Evolutionary conservation across 2,797 vertebrate species (phyloP).

Genomic region (Myotis daubentonii): DNA sequence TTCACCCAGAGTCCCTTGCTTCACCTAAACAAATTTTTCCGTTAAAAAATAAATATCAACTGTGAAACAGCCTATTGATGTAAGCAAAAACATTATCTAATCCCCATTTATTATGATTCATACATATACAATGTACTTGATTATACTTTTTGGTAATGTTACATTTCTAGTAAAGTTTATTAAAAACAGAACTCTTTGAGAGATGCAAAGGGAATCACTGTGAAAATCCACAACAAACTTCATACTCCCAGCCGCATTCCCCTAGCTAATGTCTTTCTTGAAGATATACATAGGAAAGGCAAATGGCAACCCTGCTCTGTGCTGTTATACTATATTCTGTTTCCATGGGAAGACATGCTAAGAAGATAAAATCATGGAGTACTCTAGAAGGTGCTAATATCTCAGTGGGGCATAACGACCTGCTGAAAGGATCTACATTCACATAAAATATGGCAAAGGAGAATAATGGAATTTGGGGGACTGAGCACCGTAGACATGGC

Average conservation of each 20-base stretch:
- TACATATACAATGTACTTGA: conserved; percentile 72
- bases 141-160: conserved; percentile 75
- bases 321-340: conserved; percentile 75
- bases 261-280: conserved; percentile 65
- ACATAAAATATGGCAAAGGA: conserved; percentile 54
- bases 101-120: conserved; percentile 75
- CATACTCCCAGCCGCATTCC: conserved; percentile 28
- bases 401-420: conserved; percentile 74
- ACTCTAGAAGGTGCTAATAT: conserved; percentile 80
- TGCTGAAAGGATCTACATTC: conserved; percentile 73
- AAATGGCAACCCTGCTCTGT: conserved; percentile 52
- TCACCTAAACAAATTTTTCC: conserved; percentile 70
- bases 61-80: conserved; percentile 70
- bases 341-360: conserved; percentile 72
- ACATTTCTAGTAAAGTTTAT: conserved; percentile 82
- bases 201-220: conserved; percentile 73
- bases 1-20: conserved; percentile 51
- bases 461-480: conserved; percentile 28
- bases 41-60: conserved; percentile 71
- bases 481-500: not conserved
- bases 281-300: conserved; percentile 69
- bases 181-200: conserved; percentile 76
- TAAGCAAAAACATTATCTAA: conserved; percentile 78
- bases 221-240: conserved; percentile 77
- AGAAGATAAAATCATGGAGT: conserved; percentile 73